Evolutionary conservation across 2,113 vertebrate species (phyloP), one percentile per base, ranked within the genome.

Genomic region (Halcyon senegalensis): DNA sequence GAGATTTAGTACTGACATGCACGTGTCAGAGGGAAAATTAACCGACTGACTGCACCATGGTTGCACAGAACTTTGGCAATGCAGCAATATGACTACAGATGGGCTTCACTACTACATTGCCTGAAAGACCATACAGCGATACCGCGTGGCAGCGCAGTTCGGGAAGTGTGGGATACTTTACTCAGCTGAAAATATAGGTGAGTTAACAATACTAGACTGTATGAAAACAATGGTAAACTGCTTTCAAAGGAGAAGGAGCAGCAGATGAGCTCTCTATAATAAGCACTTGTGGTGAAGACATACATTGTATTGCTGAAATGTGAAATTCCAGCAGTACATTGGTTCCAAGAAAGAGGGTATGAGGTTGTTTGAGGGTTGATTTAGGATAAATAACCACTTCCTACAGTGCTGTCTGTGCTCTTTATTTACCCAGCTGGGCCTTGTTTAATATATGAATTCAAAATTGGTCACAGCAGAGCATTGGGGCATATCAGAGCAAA

Each of bases 121-220:
- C 76, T 75, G 62, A 46, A 83, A 75, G 72, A 74, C 44, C 53
- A 5, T 17, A 64, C 68, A 73, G 56, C 90, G 86, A 7, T 53
- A 18, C 85, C 60, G 37, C 23, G 0, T 35, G 73, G 72, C 79
- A 84, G n/a, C 85, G 87, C 30, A 74, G 56, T 43, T 53, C 1
- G 4, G 79, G 80, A 90, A 81, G 56, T 3, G 55, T 55, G 79
- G 70, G 63, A 84, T 43, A 48, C 93, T 89, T 87, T 83, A 53
- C 67, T 93, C 87, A 78, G 51, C 93, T 95, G 96, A 84, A 90
- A 75, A 77, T 51, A 31, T 77, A 90, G 95, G 88, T 95, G 94
- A 96, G 96, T 93, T 89, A 35, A 78, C 16, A 68, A 48, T 13
- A 9, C 7, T 76, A 39, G 60, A 43, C 53, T 68, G 23, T 58